Percentiles rank a stretch among this genome's conserved stretches.
phyloP scores from a whole-genome alignment of 2,888 invertebrate species.

The Drosophila limbata region DNA sequence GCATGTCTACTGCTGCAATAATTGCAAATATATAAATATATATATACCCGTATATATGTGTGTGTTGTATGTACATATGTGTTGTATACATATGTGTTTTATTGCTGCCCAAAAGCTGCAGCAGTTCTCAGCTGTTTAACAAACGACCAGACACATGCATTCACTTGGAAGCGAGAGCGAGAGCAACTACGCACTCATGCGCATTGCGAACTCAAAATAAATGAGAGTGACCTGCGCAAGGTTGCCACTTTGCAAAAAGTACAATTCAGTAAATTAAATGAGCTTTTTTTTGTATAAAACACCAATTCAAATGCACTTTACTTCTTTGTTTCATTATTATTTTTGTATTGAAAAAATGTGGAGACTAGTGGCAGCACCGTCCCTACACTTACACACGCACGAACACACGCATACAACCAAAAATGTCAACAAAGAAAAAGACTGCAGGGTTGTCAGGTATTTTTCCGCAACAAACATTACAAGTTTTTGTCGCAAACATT shows the following conservation, averaged over 20 bases:
- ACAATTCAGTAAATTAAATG: slow-evolving; percentile 20
- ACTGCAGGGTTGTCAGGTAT: slow-evolving; percentile 53
- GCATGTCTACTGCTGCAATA: slow-evolving; percentile 42
- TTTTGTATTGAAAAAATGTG: slow-evolving; percentile 4
- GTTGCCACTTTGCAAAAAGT: slow-evolving; percentile 56
- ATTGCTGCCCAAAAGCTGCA: slow-evolving; percentile 47
- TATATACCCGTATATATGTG: not conserved
- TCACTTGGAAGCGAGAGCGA: slow-evolving; percentile 28
- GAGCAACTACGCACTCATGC: slow-evolving; percentile 58
- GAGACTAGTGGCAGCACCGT: slow-evolving; percentile 35
- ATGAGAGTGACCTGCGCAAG: slow-evolving; percentile 64
- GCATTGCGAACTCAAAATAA: slow-evolving; percentile 40
- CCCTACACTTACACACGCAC: slow-evolving; percentile 29
- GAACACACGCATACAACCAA: slow-evolving; percentile 26
- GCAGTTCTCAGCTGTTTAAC: slow-evolving; percentile 67
- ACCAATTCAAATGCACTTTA: not conserved
- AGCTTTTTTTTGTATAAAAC: not conserved
- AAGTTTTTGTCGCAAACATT: slow-evolving; percentile 1
- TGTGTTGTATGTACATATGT: slow-evolving; percentile 8
- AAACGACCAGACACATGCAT: slow-evolving; percentile 44
- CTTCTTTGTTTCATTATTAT: slow-evolving; percentile 1
- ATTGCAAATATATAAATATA: slow-evolving; percentile 36
- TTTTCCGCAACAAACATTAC: slow-evolving; percentile 29
- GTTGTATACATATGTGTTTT: slow-evolving; percentile 28
- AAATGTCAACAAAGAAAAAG: slow-evolving; percentile 70